These are phyloP conservation scores for Dorcus parallelipipedus DNA, from an alignment of 2,888 invertebrate species.

Conservation along the genomic window DNA sequence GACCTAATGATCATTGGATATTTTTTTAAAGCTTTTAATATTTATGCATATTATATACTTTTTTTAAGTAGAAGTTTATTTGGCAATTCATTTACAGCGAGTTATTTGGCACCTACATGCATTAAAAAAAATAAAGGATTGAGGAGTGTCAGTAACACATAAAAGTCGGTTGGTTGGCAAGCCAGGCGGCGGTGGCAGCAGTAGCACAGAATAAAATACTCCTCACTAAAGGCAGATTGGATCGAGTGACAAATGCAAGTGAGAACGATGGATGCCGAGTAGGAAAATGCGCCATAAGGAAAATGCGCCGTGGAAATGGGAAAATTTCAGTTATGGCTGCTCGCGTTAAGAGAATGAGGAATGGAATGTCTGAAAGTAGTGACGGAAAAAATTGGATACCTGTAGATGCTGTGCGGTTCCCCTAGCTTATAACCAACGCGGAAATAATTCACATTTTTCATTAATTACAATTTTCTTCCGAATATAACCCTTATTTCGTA, in stretches of 20 bases:
- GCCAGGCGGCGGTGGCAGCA: not conserved
- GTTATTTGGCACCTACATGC: conserved; percentile 13
- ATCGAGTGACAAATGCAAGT: conserved; percentile 28
- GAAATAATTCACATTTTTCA: conserved; percentile 2
- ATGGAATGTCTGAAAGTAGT: conserved; percentile 20
- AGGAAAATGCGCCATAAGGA: conserved; percentile 23
- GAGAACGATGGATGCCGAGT: conserved; percentile 25
- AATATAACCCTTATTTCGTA: not conserved
- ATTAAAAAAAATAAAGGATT: conserved; percentile 14
- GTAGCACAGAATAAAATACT: conserved; percentile 21
- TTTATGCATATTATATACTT: too few relatives aligned
- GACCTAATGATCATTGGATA: too few relatives aligned
- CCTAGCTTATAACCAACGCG: not conserved
- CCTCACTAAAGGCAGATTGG: conserved; percentile 23
- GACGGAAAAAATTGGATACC: conserved; percentile 26
- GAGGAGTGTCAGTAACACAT: conserved; percentile 16
- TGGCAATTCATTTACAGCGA: not conserved
- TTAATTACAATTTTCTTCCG: not conserved
- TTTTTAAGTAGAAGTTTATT: not conserved
- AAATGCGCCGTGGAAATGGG: conserved; percentile 26
- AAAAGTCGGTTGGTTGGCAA: conserved; percentile 19
- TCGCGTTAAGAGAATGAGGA: conserved; percentile 19
- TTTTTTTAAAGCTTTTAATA: too few relatives aligned
- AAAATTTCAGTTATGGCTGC: conserved; percentile 25
- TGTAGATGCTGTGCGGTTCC: conserved; percentile 18